Evolutionary conservation across 1,140 invertebrate species (phyloP).

Genomic region (Heliconius melpomene): DNA sequence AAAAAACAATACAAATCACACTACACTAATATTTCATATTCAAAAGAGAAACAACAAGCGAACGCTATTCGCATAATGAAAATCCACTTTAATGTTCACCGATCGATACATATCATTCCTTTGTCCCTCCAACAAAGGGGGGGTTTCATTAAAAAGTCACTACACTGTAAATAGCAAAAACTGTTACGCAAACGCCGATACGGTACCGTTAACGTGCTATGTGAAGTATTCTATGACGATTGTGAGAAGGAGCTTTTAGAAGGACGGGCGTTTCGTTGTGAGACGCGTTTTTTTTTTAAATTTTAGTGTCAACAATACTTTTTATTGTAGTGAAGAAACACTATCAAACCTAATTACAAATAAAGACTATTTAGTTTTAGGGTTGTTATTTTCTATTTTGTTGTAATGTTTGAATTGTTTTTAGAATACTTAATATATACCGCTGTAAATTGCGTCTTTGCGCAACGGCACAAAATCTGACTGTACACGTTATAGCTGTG

Average conservation of each 20-base stretch:
- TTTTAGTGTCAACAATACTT: too few relatives aligned
- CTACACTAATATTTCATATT: not conserved
- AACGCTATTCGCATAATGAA: not conserved
- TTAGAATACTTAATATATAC: too few relatives aligned
- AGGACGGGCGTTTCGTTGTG: not conserved
- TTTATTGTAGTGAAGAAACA: too few relatives aligned
- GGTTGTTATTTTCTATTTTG: too few relatives aligned
- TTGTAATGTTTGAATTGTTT: too few relatives aligned
- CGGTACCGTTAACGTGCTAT: conserved; percentile 48
- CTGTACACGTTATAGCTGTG: too few relatives aligned
- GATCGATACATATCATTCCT: conserved; percentile 44
- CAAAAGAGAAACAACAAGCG: not conserved
- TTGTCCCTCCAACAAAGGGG: conserved; percentile 42
- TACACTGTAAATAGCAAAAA: conserved; percentile 55
- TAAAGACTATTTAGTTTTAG: too few relatives aligned
- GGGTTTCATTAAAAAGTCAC: conserved; percentile 50
- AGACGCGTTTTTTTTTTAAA: too few relatives aligned
- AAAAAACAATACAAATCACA: conserved; percentile 14
- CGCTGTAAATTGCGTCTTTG: too few relatives aligned
- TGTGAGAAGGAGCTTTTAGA: conserved; percentile 19
- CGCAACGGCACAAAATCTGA: too few relatives aligned
- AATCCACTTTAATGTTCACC: conserved; percentile 44
- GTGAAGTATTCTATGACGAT: conserved; percentile 33
- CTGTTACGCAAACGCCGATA: conserved; percentile 48
- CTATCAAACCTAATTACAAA: too few relatives aligned